A percentile compares a stretch with the other conserved stretches of the same genome.
Evolutionary conservation across 2,888 invertebrate genomes (phyloP).

Genomic region (Embidobia sp.): DNA sequence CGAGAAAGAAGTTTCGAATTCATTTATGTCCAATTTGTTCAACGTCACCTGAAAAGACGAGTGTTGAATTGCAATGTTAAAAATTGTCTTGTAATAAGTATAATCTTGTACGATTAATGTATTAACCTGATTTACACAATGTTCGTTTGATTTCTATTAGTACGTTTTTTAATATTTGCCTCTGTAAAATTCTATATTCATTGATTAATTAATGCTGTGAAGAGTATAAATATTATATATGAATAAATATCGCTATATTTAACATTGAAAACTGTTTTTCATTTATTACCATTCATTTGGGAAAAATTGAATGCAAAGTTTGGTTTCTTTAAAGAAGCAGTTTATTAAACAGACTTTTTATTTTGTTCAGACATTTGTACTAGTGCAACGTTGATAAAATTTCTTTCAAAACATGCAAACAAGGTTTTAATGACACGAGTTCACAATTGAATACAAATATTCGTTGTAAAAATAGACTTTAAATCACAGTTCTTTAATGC

Average conservation of each 20-base stretch:
- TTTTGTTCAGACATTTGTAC: constrained; percentile 8
- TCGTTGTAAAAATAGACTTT: constrained; percentile 28
- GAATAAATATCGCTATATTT: constrained; percentile 60
- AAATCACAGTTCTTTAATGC: not conserved
- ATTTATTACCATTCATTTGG: not conserved
- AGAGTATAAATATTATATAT: constrained; percentile 67
- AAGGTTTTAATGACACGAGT: not conserved
- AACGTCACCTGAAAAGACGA: constrained; percentile 58
- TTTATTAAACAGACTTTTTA: constrained; percentile 20
- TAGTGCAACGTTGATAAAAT: constrained; percentile 10
- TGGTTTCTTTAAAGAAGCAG: not conserved
- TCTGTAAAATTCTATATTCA: constrained; percentile 78
- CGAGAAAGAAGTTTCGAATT: constrained; percentile 62
- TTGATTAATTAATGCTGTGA: constrained; percentile 78
- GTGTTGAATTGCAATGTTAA: constrained; percentile 65
- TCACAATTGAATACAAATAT: constrained; percentile 15
- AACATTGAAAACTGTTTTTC: constrained; percentile 26
- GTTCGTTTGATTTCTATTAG: constrained; percentile 67
- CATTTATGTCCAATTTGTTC: constrained; percentile 62
- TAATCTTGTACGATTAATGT: constrained; percentile 76
- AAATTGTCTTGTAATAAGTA: constrained; percentile 66
- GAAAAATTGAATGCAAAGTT: not conserved
- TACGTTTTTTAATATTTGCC: constrained; percentile 61
- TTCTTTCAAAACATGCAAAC: constrained; percentile 1
- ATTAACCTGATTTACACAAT: constrained; percentile 76